Base-by-base conservation (phyloP, 2,113 vertebrate species). In the Corythornis cristatus region DNA sequence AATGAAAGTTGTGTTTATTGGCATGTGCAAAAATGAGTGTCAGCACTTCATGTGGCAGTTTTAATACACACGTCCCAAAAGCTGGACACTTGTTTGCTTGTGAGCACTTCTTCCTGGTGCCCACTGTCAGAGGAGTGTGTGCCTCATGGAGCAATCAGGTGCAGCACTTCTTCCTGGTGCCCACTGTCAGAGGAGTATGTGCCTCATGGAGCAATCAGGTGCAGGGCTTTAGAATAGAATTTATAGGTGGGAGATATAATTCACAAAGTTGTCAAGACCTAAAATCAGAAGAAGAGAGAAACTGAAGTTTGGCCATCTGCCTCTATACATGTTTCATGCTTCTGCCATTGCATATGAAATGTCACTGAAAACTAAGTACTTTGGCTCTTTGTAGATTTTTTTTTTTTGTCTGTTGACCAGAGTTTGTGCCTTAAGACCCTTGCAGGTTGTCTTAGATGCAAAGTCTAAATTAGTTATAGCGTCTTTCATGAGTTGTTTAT, bases 21-120 rank as follows among this genome's bases (percentile, higher is more conserved):
- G n/a, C 31, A n/a, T 60, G 42, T 71, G 21, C 51, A 72, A 54
- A 68, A 87, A 33, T 6, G 9, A 29, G 25, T 33, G 51, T 51
- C 15, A 43, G 46, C 8, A 3, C 42, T 73, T 54, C 7, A 2
- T 1, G 0, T 31, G 26, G 22, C 53, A 31, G 9, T 18, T 1
- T 3, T 40, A 11, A n/a, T 33, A 56, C 9, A 11, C 8, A 1
- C 0, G 0, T 88, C 45, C 43, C 23, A 56, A 11, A 28, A 75
- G 58, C 37, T 77, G 75, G 57, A 65, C 29, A 22, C 33, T 23
- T 2, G 1, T 31, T 43, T 56, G 33, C 62, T 23, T 45, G 56
- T 66, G 60, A 86, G 31, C 37, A 40, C 57, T 86, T 9, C 46
- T 46, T 74, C 61, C 68, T 21, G 20, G 65, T 2, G 4, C 48